Conservation (phyloP, 2,888 invertebrate genomes). For the Vanessa cardui region DNA sequence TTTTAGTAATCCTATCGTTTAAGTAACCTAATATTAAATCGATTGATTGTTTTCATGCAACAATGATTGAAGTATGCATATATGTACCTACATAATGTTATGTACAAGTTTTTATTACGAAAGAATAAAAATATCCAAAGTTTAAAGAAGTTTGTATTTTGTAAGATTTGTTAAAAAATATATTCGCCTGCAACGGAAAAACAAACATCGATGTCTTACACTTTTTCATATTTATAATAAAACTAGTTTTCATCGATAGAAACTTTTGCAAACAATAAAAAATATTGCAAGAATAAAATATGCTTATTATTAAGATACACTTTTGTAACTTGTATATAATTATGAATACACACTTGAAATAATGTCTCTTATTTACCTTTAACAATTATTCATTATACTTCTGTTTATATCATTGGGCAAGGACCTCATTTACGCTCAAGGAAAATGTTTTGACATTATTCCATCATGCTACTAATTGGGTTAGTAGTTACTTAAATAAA, state of each 20-base stretch:
- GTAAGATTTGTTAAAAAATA: not conserved
- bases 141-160: not conserved
- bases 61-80: no score
- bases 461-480: no score
- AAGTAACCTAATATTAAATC: no score
- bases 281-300: constrained; percentile 13
- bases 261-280: constrained; percentile 14
- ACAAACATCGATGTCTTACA: constrained; percentile 3
- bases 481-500: no score
- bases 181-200: not conserved
- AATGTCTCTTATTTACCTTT: constrained; percentile 16
- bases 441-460: no score
- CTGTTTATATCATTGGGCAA: no score
- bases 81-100: no score
- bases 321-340: constrained; percentile 66
- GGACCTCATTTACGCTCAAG: no score
- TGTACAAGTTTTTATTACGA: no score
- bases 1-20: no score
- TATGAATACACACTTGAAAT: constrained; percentile 40
- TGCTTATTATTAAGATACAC: constrained; percentile 44
- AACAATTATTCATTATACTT: not conserved
- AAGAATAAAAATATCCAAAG: no score
- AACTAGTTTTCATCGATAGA: not conserved
- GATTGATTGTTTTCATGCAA: no score
- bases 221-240: constrained; percentile 17